phyloP scores from a whole-genome alignment of 2,888 invertebrate genomes.

The Drosophila stalkeri region DNA sequence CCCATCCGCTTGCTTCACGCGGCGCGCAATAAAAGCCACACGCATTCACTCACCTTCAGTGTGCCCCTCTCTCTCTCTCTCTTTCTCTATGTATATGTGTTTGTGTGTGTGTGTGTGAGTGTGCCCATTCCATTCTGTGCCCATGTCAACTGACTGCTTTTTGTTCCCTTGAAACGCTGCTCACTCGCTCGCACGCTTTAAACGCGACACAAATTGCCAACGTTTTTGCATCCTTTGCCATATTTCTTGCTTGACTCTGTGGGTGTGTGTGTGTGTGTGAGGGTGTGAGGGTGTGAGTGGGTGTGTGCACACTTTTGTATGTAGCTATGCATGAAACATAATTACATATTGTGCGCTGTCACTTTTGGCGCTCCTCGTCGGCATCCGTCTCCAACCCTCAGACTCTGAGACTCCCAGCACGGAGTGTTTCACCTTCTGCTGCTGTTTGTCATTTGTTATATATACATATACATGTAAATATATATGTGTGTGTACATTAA shows the following conservation, averaged over 20 bases:
- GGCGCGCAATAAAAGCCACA: conserved; percentile 73
- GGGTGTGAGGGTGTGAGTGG: conserved; percentile 19
- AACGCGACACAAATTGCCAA: conserved; percentile 80
- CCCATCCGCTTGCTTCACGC: conserved; percentile 26
- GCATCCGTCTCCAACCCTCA: conserved; percentile 25
- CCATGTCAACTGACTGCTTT: conserved; percentile 40
- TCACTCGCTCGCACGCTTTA: conserved; percentile 44
- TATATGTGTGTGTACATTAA: background rate
- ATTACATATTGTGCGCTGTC: conserved; percentile 82
- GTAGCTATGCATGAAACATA: conserved; percentile 67
- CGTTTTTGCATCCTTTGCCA: conserved; percentile 80
- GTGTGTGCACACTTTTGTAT: conserved; percentile 37
- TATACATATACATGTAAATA: background rate
- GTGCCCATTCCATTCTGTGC: conserved; percentile 13
- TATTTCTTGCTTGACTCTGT: conserved; percentile 60
- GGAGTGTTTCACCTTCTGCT: conserved; percentile 31
- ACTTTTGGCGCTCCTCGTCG: conserved; percentile 68
- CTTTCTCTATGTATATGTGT: background rate
- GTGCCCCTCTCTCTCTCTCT: background rate
- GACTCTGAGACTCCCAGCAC: conserved; percentile 8
- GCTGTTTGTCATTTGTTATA: conserved; percentile 59
- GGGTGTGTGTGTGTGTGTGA: conserved; percentile 24
- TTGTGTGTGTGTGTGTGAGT: background rate
- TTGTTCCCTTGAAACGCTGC: conserved; percentile 54
- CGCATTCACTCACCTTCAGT: conserved; percentile 62